phyloP scores from a whole-genome alignment of 2,797 vertebrate species.

The Rachycentron canadum region DNA sequence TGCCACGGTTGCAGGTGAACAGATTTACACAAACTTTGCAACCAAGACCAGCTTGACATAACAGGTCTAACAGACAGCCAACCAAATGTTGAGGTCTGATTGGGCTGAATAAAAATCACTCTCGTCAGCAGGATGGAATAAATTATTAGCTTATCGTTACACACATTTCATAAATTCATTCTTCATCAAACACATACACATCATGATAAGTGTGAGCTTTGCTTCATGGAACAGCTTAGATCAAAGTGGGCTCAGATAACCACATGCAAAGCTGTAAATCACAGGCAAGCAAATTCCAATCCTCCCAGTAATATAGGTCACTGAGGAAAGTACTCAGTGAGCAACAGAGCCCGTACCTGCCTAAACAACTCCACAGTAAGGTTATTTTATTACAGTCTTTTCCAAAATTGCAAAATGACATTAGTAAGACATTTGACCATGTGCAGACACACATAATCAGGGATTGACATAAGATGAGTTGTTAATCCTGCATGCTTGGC shows the following conservation, averaged over 20 bases:
- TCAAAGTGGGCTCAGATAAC: conserved; percentile 54
- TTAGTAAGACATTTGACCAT: conserved; percentile 15
- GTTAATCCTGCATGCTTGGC: conserved; percentile 15
- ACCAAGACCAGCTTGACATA: conserved; percentile 45
- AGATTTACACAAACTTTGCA: conserved; percentile 60
- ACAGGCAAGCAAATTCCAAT: conserved; percentile 46
- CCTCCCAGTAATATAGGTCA: conserved; percentile 51
- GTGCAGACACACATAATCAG: background rate
- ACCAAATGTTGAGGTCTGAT: conserved; percentile 18
- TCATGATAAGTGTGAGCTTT: conserved; percentile 39
- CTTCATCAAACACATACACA: conserved; percentile 15
- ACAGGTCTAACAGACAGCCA: conserved; percentile 9
- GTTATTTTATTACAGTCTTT: conserved; percentile 15
- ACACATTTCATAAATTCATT: conserved; percentile 18
- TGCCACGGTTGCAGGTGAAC: conserved; percentile 51
- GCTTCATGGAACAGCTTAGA: conserved; percentile 29
- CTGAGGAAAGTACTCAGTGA: conserved; percentile 4
- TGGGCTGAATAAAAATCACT: conserved; percentile 26
- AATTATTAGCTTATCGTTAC: conserved; percentile 19
- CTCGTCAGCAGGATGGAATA: conserved; percentile 28
- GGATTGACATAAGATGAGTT: background rate
- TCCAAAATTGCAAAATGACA: conserved; percentile 19
- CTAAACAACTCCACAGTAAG: conserved; percentile 8
- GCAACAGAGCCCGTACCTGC: conserved; percentile 12
- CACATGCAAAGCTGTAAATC: conserved; percentile 55